Evolutionary conservation across 2,797 vertebrate genomes (phyloP).

Genomic region (Hybognathus amarus): DNA sequence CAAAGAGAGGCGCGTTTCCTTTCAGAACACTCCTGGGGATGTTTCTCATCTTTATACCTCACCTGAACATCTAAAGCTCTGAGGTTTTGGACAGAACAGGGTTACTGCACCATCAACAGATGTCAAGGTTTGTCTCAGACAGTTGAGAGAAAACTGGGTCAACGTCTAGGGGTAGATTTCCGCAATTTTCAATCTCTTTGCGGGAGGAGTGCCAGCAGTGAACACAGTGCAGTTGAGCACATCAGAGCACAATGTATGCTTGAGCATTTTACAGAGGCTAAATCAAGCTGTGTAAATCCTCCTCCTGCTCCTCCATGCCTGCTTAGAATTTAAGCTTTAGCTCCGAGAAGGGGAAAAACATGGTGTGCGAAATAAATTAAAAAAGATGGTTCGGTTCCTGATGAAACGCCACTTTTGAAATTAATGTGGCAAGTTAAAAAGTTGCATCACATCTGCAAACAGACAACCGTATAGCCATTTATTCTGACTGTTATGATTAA

Average conservation of each 20-base stretch:
- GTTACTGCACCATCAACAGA: constrained; percentile 58
- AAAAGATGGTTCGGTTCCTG: neutral
- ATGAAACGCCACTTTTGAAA: neutral
- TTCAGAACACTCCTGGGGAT: constrained; percentile 47
- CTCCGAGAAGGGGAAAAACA: constrained; percentile 26
- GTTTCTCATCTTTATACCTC: constrained; percentile 43
- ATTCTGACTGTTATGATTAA: neutral
- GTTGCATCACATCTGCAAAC: neutral
- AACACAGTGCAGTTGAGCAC: constrained; percentile 32
- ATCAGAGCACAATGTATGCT: constrained; percentile 51
- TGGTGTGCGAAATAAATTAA: constrained; percentile 22
- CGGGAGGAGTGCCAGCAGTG: constrained; percentile 33
- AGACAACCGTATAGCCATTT: neutral
- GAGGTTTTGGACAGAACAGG: constrained; percentile 49
- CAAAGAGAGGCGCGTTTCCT: constrained; percentile 28
- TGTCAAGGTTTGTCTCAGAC: constrained; percentile 59
- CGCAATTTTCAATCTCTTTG: constrained; percentile 50
- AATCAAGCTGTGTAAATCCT: constrained; percentile 54
- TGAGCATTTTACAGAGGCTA: constrained; percentile 53
- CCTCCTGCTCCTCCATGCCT: constrained; percentile 37
- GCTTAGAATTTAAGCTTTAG: constrained; percentile 54
- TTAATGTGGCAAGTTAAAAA: neutral
- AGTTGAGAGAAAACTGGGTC: constrained; percentile 58
- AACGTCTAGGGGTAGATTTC: constrained; percentile 59
- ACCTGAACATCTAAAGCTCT: constrained; percentile 47